Evolutionary conservation across 1,140 invertebrate genomes (phyloP).

Genomic region (Aphaenogaster rudis): DNA sequence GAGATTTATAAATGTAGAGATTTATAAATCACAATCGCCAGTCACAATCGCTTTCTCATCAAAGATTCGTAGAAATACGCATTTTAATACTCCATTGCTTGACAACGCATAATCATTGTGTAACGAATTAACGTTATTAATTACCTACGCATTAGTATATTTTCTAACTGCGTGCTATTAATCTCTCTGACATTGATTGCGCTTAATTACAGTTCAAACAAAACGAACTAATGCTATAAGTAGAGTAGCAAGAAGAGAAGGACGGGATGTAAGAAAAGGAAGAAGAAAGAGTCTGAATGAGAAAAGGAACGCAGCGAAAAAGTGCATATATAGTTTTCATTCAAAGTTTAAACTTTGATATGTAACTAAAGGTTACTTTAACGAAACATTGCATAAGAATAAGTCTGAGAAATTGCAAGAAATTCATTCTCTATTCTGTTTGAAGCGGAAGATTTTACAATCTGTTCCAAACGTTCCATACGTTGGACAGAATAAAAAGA

Average conservation of each 20-base stretch:
- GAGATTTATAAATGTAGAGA: neutral
- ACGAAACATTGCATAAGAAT: neutral
- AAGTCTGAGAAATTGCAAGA: neutral
- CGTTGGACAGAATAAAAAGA: neutral
- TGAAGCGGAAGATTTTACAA: neutral
- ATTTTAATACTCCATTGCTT: neutral
- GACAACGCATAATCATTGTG: conserved; percentile 12
- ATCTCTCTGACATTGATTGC: conserved; percentile 29
- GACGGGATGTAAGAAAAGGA: neutral
- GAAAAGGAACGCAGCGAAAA: neutral
- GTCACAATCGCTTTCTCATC: neutral
- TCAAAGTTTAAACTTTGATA: neutral
- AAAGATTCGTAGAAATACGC: neutral
- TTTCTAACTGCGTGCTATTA: conserved; percentile 9
- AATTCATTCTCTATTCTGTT: neutral
- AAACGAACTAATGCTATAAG: neutral
- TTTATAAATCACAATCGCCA: neutral
- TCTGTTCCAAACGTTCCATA: neutral
- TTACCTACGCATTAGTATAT: neutral
- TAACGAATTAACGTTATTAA: conserved; percentile 38
- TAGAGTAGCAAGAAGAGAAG: neutral
- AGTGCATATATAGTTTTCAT: neutral
- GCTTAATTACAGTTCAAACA: conserved; percentile 30
- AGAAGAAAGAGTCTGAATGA: neutral
- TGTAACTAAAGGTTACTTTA: neutral